phyloP scores from a whole-genome alignment of 1,140 invertebrate genomes.

The Calliphora vicina region DNA sequence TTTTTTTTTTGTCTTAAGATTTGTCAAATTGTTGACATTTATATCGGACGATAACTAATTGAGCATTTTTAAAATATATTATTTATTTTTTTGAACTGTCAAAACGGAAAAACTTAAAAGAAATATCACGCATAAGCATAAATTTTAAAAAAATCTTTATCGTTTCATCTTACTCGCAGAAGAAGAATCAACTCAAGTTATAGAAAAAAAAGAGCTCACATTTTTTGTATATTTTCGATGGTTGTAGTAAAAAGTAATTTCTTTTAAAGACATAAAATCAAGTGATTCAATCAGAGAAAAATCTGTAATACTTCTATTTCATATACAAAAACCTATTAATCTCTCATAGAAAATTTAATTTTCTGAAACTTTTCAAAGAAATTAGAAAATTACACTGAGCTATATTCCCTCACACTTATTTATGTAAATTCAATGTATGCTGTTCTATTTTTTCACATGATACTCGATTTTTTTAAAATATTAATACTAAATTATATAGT shows the following conservation, averaged over 20 bases:
- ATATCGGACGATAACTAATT: not conserved
- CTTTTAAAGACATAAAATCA: too few relatives aligned
- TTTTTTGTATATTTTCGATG: not conserved
- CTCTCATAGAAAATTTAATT: too few relatives aligned
- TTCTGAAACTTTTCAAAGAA: too few relatives aligned
- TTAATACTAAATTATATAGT: too few relatives aligned
- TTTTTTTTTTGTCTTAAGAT: not conserved
- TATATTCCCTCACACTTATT: too few relatives aligned
- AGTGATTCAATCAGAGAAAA: too few relatives aligned
- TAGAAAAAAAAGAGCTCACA: not conserved
- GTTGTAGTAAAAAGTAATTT: not conserved
- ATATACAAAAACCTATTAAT: too few relatives aligned
- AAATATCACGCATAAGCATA: conserved; percentile 2
- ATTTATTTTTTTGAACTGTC: not conserved
- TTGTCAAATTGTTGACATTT: not conserved
- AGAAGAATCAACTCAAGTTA: not conserved
- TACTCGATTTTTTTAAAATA: too few relatives aligned
- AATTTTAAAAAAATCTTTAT: not conserved
- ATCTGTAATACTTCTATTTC: too few relatives aligned
- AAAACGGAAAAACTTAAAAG: not conserved
- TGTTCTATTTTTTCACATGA: too few relatives aligned
- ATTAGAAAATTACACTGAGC: too few relatives aligned
- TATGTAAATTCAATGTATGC: too few relatives aligned
- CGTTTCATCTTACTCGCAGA: not conserved
- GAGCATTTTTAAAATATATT: not conserved